Evolutionary conservation across 2,888 invertebrate species (phyloP).

Genomic region (Dasypogon diadema): DNA sequence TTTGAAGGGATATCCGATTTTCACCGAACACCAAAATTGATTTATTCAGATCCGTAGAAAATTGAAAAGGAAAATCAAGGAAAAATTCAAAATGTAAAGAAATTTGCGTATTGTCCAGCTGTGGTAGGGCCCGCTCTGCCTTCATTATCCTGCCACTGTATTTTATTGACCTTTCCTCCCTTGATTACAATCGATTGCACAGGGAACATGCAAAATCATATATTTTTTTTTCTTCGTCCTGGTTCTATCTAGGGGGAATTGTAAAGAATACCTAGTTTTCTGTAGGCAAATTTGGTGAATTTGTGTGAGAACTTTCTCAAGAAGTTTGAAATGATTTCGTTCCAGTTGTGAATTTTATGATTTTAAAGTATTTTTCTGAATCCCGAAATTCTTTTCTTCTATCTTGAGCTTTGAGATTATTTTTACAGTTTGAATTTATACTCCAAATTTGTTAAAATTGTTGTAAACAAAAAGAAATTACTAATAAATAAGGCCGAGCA

Average conservation of each 20-base stretch:
- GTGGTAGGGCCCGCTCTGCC: not conserved
- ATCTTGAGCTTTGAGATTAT: no score
- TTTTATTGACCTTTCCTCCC: slow-evolving; percentile 25
- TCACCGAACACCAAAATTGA: slow-evolving; percentile 5
- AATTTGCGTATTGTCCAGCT: slow-evolving; percentile 36
- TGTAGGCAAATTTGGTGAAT: slow-evolving; percentile 33
- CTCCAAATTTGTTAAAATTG: no score
- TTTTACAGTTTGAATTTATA: no score
- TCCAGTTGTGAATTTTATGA: no score
- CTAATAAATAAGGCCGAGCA: no score
- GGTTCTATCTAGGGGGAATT: not conserved
- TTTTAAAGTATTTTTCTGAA: no score
- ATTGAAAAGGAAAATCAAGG: slow-evolving; percentile 35
- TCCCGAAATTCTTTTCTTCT: no score
- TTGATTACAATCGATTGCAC: slow-evolving; percentile 35
- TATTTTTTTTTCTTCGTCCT: slow-evolving; percentile 8
- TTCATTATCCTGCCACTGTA: slow-evolving; percentile 11
- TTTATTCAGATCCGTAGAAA: slow-evolving; percentile 38
- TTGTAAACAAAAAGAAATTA: no score
- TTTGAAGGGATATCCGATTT: slow-evolving; percentile 41
- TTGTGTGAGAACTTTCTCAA: slow-evolving; percentile 50
- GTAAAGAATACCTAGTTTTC: slow-evolving; percentile 3
- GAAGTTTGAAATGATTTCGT: slow-evolving; percentile 14
- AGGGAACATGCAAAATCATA: slow-evolving; percentile 32
- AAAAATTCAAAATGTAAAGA: slow-evolving; percentile 15